These are phyloP conservation scores for Apodemia duryi DNA, from an alignment of 2,888 invertebrate genomes.

Conservation along the genomic window DNA sequence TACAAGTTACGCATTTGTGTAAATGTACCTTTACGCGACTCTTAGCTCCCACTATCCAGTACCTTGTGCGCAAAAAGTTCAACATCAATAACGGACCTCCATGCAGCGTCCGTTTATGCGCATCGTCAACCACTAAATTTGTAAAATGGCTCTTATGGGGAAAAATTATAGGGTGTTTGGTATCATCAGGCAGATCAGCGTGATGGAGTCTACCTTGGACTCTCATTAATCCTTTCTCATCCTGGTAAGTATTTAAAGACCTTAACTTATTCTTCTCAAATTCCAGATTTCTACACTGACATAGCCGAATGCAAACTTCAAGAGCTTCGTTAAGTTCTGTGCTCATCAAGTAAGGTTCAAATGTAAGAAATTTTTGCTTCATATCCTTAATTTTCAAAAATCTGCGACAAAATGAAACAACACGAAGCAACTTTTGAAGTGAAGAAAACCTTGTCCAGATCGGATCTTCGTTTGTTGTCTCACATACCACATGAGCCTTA, in stretches of 20 bases:
- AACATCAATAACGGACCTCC: slow-evolving; percentile 28
- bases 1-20: slow-evolving; percentile 3
- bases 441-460: background rate
- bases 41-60: slow-evolving; percentile 25
- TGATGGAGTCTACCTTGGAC: slow-evolving; percentile 5
- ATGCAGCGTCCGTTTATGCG: slow-evolving; percentile 28
- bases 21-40: slow-evolving; percentile 17
- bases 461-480: background rate
- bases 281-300: background rate
- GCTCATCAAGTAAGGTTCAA: background rate
- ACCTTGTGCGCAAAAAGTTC: slow-evolving; percentile 23
- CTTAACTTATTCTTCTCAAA: background rate
- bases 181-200: background rate
- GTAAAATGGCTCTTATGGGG: slow-evolving; percentile 23
- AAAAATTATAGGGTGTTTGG: slow-evolving; percentile 28
- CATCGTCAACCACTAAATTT: slow-evolving; percentile 24
- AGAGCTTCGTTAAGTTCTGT: background rate
- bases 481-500: background rate
- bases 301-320: background rate
- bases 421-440: background rate
- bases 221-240: background rate
- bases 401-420: background rate
- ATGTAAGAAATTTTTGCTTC: background rate
- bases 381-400: background rate
- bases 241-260: background rate